Percentiles rank a stretch among this genome's conserved stretches.
phyloP scores from a whole-genome alignment of 2,888 invertebrate species.

The Drosophila algonquin region DNA sequence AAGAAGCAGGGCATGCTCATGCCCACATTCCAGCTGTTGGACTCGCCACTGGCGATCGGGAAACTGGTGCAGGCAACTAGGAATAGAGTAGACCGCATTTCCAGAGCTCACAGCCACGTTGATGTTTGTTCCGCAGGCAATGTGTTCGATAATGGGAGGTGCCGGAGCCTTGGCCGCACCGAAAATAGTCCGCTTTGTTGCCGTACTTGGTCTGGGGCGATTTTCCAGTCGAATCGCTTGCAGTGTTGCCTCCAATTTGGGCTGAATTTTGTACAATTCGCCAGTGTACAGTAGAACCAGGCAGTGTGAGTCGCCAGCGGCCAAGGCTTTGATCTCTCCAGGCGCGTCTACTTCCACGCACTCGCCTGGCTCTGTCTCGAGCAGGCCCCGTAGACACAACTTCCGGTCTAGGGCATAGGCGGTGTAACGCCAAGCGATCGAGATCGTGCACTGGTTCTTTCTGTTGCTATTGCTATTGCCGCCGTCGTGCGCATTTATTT shows the following conservation, averaged over 20 bases:
- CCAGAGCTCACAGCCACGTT: slow-evolving; percentile 84
- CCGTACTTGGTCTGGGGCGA: slow-evolving; percentile 18
- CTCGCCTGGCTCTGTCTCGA: slow-evolving; percentile 46
- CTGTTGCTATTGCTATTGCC: not conserved
- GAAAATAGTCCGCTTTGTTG: slow-evolving; percentile 73
- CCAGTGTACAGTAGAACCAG: slow-evolving; percentile 78
- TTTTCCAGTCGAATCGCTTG: slow-evolving; percentile 64
- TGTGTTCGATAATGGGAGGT: slow-evolving; percentile 81
- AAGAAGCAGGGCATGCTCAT: slow-evolving; percentile 91
- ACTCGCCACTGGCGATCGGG: slow-evolving; percentile 85
- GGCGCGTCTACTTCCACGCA: slow-evolving; percentile 55
- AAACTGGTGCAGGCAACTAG: slow-evolving; percentile 86
- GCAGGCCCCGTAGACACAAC: slow-evolving; percentile 69
- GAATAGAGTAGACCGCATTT: slow-evolving; percentile 87
- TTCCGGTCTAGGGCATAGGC: slow-evolving; percentile 58
- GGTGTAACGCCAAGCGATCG: slow-evolving; percentile 79
- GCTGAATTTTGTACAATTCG: slow-evolving; percentile 69
- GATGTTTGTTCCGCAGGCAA: slow-evolving; percentile 84
- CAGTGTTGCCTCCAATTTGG: slow-evolving; percentile 48
- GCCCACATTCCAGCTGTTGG: slow-evolving; percentile 89
- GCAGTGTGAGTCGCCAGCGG: slow-evolving; percentile 74
- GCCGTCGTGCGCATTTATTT: slow-evolving; percentile 40
- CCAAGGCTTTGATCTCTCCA: slow-evolving; percentile 63
- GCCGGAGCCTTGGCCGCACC: slow-evolving; percentile 47
- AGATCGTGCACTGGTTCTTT: slow-evolving; percentile 40